A percentile compares a stretch with the other conserved stretches of the same genome.
Conservation (phyloP, 2,113 vertebrate species). For the Sardina pilchardus region DNA sequence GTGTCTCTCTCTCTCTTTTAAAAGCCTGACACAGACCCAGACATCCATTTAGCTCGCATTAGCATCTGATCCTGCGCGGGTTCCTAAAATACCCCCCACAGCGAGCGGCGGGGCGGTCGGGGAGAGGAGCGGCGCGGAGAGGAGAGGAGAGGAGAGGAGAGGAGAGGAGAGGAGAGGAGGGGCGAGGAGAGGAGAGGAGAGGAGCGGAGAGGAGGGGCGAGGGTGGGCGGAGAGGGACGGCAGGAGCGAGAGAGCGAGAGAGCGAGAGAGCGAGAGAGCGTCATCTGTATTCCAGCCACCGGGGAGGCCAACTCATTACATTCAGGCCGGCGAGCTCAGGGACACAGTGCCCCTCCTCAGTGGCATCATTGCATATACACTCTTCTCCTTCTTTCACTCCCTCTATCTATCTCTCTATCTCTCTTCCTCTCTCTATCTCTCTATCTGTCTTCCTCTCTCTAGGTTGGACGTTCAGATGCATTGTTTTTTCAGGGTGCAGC, state of each 20-base stretch:
- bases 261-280: not conserved
- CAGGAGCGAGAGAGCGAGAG: not conserved
- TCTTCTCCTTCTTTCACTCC: too few relatives aligned
- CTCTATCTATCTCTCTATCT: not conserved
- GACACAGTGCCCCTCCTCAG: not conserved
- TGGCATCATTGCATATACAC: not conserved
- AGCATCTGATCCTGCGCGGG: conserved; percentile 27
- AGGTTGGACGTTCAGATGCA: not conserved
- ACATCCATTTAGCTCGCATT: conserved; percentile 1
- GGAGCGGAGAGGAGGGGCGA: not conserved
- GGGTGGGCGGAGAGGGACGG: not conserved
- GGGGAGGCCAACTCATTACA: not conserved
- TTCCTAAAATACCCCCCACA: conserved; percentile 4
- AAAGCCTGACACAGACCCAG: not conserved
- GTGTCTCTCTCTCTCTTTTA: not conserved
- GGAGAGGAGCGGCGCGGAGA: not conserved
- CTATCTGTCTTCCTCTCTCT: not conserved
- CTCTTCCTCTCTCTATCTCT: not conserved
- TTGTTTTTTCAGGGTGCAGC: not conserved
- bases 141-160: too few relatives aligned
- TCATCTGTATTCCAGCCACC: not conserved
- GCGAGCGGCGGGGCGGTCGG: too few relatives aligned
- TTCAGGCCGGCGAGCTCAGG: not conserved
- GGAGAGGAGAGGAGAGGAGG: not conserved
- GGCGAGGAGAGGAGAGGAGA: not conserved